Evolutionary conservation across 1,140 invertebrate species (phyloP), one percentile per base, ranked within the genome.

Genomic region (Leguminivora glycinivorella): DNA sequence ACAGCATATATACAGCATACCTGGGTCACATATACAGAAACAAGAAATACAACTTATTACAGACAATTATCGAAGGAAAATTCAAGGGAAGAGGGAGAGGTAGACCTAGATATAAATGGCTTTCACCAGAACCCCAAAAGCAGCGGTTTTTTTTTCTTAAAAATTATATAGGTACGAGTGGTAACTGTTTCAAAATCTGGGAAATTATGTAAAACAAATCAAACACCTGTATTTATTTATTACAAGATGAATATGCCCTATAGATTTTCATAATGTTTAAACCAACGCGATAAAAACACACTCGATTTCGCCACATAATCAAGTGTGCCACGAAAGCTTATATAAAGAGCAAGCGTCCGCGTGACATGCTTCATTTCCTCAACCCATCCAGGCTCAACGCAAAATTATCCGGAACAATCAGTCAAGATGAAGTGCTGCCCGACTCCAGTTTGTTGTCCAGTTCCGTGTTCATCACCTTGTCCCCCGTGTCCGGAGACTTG

Each of bases 291-390:
- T 60, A 29, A 19, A 17, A 63, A 63, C 67, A 56, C 47, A 52
- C 75, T 66, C 70, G 73, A 77, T 75, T 58, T 29, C 34, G 19
- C 24, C 3, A 43, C 66, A 75, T 69, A 34, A 70, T 69, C 69
- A 24, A 66, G 40, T 56, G 34, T 10, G 56, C 52, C 38, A n/a
- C 22, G n/a, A 70, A 67, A 66, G 67, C 34, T 71, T 58, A 70
- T 75, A 77, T 77, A 77, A 75, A 77, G 72, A 72, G 43, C 38
- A 70, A 63, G 29, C 29, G 52, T n/a, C 9, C 22, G 17, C 5
- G 2, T 43, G 22, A 25, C 34, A 34, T 9, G 38, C 58, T 56
- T 68, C 56, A 70, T 72, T 72, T 68, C 25, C 14, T 25, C 19
- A 10, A 31, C 14, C 71, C 26, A 34, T 38, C 25, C 24, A 70